Conservation (phyloP, 2,888 invertebrate genomes). For the Mylabris sibirica region DNA sequence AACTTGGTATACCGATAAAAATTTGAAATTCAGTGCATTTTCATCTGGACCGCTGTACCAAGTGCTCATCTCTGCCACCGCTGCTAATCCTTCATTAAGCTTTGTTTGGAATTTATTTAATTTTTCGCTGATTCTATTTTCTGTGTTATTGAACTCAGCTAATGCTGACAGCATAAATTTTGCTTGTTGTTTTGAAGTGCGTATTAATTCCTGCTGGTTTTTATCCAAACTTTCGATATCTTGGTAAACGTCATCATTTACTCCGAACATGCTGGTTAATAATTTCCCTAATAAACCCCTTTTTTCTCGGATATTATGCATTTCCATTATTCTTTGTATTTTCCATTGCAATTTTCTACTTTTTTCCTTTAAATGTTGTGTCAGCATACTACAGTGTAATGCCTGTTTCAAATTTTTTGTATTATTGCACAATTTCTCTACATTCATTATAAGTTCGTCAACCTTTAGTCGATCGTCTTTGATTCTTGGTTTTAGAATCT, state of each 20-base stretch:
- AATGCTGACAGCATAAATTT: constrained; percentile 14
- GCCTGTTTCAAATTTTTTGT: background rate
- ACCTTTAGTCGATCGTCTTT: too few species aligned
- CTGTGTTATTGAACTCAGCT: constrained; percentile 20
- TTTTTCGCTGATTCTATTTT: constrained; percentile 6
- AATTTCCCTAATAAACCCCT: constrained; percentile 17
- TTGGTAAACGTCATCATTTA: constrained; percentile 24
- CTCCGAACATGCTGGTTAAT: constrained; percentile 21
- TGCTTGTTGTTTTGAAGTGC: constrained; percentile 17
- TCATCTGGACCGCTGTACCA: constrained; percentile 19
- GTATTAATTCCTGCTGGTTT: constrained; percentile 20
- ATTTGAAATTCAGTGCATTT: background rate
- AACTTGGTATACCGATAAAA: constrained; percentile 6
- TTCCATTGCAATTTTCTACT: constrained; percentile 8
- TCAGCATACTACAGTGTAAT: background rate
- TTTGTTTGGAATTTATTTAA: constrained; percentile 12
- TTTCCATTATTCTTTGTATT: background rate
- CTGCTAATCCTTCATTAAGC: constrained; percentile 17
- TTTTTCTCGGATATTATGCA: background rate
- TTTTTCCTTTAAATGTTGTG: constrained; percentile 13
- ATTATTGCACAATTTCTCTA: background rate
- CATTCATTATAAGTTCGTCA: too few species aligned
- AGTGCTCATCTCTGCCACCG: constrained; percentile 7
- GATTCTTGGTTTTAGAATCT: too few species aligned
- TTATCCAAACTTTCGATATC: constrained; percentile 19